Percentiles rank a stretch among this genome's conserved stretches.
Conservation (phyloP, 2,797 vertebrate genomes). For the Discoglossus pictus region DNA sequence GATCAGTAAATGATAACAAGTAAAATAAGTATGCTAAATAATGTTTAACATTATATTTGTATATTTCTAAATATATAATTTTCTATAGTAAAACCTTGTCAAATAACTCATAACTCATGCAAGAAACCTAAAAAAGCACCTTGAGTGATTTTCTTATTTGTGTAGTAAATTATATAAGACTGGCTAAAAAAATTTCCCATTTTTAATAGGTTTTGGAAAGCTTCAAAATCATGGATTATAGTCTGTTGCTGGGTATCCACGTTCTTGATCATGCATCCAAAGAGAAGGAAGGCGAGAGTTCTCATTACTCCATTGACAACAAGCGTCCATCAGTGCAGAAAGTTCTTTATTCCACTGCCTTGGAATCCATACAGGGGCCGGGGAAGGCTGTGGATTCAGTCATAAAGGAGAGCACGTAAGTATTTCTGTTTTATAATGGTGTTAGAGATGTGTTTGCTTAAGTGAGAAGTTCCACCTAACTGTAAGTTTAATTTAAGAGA, state of each 20-base stretch:
- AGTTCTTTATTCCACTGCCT: slow-evolving; percentile 95
- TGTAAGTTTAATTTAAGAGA: too few relatives aligned
- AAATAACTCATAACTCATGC: too few relatives aligned
- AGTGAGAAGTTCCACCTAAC: too few relatives aligned
- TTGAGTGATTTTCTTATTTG: too few relatives aligned
- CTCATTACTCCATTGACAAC: slow-evolving; percentile 74
- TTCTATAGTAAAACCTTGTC: too few relatives aligned
- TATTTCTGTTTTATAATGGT: slow-evolving; percentile 6
- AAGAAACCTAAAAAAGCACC: too few relatives aligned
- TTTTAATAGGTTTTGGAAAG: slow-evolving; percentile 88
- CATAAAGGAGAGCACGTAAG: slow-evolving; percentile 89
- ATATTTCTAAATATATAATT: too few relatives aligned
- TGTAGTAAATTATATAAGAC: too few relatives aligned
- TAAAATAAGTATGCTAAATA: too few relatives aligned
- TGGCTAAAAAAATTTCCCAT: background rate
- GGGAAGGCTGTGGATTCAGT: slow-evolving; percentile 85
- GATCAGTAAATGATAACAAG: too few relatives aligned
- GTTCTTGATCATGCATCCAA: slow-evolving; percentile 79
- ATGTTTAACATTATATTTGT: too few relatives aligned
- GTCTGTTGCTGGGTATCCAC: slow-evolving; percentile 91
- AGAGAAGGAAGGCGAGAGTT: slow-evolving; percentile 80
- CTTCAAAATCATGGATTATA: slow-evolving; percentile 99
- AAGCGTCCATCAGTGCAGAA: slow-evolving; percentile 85
- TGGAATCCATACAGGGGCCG: slow-evolving; percentile 97
- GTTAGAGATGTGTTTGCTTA: too few relatives aligned